Evolutionary conservation across 2,888 invertebrate species (phyloP), one percentile per base, ranked within the genome.

Genomic region (Fragum fragum): DNA sequence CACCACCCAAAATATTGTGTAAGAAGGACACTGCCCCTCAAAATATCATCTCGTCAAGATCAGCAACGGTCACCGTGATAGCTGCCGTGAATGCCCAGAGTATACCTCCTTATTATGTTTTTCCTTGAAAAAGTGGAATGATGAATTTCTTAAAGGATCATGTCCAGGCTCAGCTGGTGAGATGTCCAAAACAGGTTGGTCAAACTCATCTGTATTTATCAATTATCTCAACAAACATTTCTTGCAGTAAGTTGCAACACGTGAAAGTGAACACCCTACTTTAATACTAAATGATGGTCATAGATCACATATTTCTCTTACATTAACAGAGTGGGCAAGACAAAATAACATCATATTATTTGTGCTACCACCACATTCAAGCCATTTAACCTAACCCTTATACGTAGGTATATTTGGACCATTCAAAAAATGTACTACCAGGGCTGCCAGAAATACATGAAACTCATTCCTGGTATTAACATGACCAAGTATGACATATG

Each of bases 391-490:
- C n/a, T n/a, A n/a, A n/a, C n/a, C n/a, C n/a, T 47, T 81, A 2
- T 80, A 84, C 69, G 79, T 73, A 0, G 36, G 71, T 16, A 36
- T 80, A 1, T 83, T 80, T 52, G 74, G 75, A 23, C 83, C 80
- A 5, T 77, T 80, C 36, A 80, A 83, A 23, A 36, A 11, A 29
- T 47, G 28, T 83, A 83, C 28, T 73, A 83, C 47, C 14, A 7
- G 6, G 75, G 73, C 55, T 72, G 79, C 42, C 2, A 53, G 5
- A 7, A n/a, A 11, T 53, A 53, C n/a, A 53, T n/a, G 53, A 53
- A 53, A 21, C 18, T n/a, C 6, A 53, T 11, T 18, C 39, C 39
- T 14, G 53, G 53, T n/a, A 5, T n/a, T 6, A 21, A 16, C 6
- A n/a, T 53, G 5, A 11, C 18, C 6, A 53, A 53, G n/a, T 53